Evolutionary conservation across 1,140 invertebrate species (phyloP), one percentile per base, ranked within the genome.

Genomic region (Lepidurus arcticus): DNA sequence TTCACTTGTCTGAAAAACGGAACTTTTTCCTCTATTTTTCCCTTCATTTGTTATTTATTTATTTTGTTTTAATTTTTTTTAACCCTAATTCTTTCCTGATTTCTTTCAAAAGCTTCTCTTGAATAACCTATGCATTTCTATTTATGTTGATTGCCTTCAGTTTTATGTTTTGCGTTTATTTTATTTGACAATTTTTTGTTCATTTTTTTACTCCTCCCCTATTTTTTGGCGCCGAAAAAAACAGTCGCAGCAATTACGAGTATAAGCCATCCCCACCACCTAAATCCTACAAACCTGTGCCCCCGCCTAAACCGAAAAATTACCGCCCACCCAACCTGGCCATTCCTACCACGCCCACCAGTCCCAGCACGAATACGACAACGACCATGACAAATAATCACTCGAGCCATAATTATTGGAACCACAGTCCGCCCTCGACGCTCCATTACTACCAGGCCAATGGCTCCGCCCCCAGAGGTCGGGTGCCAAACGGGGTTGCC

Each of bases 271-370:
- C 84, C 26, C 82, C 85, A 73, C 86, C 87, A 79, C 85, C 85
- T 34, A 80, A 80, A 26, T 65, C 76, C 43, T 95, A 95, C 85
- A 96, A 96, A 84, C 94, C 94, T 0, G 90, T 95, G 77, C 94
- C 94, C 34, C 94, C 94, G 34, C 94, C 94, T 1, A 96, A 96
- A 84, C 94, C 94, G 45, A 94, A 94, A 83, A 94, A 94, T 84
- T 95, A 95, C 83, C 89, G 93, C 21, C 92, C 93, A 43, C 92
- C 93, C 0, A 89, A 89, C n/a, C 26, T 42, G 16, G 42, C 76
- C 47, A 21, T 74, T 44, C 75, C 78, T 6, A 78, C 45, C 53
- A 26, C 11, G 47, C 76, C 13, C 74, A 47, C 74, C 24, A 76
- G 78, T 77, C 65, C 44, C 79, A 44, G 16, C 44, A 80, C 42